Base-by-base conservation (phyloP, 1,140 invertebrate species). In the Paraescarpia echinospica region DNA sequence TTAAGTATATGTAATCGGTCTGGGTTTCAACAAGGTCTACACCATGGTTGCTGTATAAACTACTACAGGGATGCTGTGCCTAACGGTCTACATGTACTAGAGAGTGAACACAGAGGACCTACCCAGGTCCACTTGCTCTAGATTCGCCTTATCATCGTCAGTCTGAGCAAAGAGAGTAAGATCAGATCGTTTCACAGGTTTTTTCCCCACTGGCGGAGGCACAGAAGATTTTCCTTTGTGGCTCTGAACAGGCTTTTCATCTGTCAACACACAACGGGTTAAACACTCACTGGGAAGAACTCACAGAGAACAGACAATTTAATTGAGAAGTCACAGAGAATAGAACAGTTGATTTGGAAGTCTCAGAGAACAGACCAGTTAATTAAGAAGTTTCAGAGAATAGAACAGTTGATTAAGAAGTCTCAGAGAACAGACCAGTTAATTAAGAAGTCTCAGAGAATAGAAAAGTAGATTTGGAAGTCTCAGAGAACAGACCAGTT, bases 141-240 rank as follows among this genome's bases (percentile, higher is more conserved):
- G 59, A 18, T 93, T 90, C 33, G 89, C 89, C 35, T 90, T 90
- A 34, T 34, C n/a, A 90, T 90, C 89, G 33, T 90, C 89, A 90
- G 89, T 90, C 89, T 90, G 89, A 12, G 89, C 89, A 12, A 90
- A 34, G 34, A 90, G 35, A 22, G 33, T 22, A 34, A 31, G 34
- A 18, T 90, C 89, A 2, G 33, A 22, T 5, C 35, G 33, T 90
- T 90, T 90, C 89, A 33, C 5, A 22, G 89, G 89, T 35, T 90
- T 90, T 35, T 90, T 90, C 18, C 89, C 35, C 4, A 90, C 89
- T 2, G 89, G 89, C 14, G 89, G 89, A 35, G 89, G 89, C 27
- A 34, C 34, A 12, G 89, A 18, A 90, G 18, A 31, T 31, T 90
- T 90, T 22, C 31, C 35, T 77, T 77, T 77, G 59, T 77, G 48